Evolutionary conservation across 2,888 invertebrate genomes (phyloP).

Genomic region (Hermaeophaga mercurialis): DNA sequence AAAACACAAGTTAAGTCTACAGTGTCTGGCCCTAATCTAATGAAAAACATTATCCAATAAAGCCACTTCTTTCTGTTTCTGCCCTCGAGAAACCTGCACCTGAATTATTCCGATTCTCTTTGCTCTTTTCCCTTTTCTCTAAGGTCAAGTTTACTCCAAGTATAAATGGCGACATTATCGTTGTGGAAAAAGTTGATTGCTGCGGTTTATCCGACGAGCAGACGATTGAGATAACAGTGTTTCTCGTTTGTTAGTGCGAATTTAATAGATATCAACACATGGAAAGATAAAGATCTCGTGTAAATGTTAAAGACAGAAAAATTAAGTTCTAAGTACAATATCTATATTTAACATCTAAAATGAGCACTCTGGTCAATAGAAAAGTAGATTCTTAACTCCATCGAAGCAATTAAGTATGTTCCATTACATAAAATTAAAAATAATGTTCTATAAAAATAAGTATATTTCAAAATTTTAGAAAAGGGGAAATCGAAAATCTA

Average conservation of each 20-base stretch:
- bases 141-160: background rate
- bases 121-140: background rate
- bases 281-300: background rate
- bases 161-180: background rate
- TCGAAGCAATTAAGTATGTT: no score
- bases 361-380: no score
- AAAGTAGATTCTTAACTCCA: no score
- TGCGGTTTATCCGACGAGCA: background rate
- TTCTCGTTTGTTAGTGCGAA: constrained; percentile 1
- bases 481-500: no score
- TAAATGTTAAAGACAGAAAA: no score
- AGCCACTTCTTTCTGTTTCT: background rate
- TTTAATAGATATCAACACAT: constrained; percentile 2
- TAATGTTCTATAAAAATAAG: no score
- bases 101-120: constrained; percentile 2
- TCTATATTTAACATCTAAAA: no score
- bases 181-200: constrained; percentile 9
- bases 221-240: constrained; percentile 8
- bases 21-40: constrained; percentile 11
- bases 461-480: no score
- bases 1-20: constrained; percentile 1
- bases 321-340: no score
- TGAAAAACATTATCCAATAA: constrained; percentile 16
- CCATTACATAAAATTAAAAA: no score
- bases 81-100: constrained; percentile 5